Evolutionary conservation across 2,797 vertebrate genomes (phyloP).

Genomic region (Perdix hodgsoniae): DNA sequence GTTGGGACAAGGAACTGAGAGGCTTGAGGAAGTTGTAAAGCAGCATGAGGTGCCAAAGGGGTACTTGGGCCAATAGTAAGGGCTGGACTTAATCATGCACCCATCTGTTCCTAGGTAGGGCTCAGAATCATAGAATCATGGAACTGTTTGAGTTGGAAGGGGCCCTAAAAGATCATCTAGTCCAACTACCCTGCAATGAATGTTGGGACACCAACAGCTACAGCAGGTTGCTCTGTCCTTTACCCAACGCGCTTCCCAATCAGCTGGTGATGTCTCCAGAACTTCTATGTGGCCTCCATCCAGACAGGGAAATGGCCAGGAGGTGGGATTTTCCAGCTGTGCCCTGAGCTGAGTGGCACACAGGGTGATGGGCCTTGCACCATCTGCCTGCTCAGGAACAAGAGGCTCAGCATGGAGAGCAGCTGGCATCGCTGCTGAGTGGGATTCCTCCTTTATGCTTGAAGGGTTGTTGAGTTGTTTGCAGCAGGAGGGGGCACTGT

Average conservation of each 20-base stretch:
- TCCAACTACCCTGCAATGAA: too few relatives aligned
- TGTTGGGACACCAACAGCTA: too few relatives aligned
- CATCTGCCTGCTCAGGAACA: background rate
- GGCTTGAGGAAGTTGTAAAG: background rate
- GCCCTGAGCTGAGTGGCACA: fast-evolving
- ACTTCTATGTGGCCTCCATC: background rate
- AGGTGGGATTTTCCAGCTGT: background rate
- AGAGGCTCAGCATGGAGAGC: background rate
- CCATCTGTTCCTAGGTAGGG: background rate
- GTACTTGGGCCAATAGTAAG: background rate
- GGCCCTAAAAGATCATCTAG: too few relatives aligned
- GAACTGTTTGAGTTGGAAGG: too few relatives aligned
- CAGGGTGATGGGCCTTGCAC: too few relatives aligned
- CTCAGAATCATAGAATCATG: too few relatives aligned
- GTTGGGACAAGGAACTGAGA: background rate
- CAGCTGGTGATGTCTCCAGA: background rate
- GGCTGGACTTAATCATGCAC: background rate
- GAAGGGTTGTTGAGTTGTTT: background rate
- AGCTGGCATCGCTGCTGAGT: fast-evolving
- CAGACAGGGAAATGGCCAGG: background rate
- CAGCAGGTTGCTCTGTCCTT: background rate
- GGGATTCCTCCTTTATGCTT: background rate
- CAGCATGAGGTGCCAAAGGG: background rate
- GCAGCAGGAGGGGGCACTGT: background rate
- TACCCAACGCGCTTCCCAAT: background rate